Evolutionary conservation across 2,113 vertebrate species (phyloP), one percentile per base, ranked within the genome.

Genomic region (Orientallactaga bullata): DNA sequence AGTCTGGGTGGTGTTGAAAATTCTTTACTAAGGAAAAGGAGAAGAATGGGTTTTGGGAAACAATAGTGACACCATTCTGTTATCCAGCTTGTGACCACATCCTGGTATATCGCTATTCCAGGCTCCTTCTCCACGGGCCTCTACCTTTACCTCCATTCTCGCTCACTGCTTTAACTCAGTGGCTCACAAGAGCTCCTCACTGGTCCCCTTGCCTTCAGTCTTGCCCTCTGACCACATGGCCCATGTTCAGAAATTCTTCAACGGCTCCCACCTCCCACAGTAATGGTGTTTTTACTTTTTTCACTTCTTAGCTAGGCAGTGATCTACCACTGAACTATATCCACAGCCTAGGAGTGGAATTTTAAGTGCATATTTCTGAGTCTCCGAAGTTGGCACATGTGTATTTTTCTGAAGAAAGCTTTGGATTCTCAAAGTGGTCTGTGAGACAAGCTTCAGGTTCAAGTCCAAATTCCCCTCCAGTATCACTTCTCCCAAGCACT

Each of bases 401-500:
- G 60, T 23, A 39, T 88, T 95, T 88, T 85, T 81, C 82, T 72
- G 18, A 39, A 61, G 65, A n/a, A 26, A 68, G 2, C 42, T 88
- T 92, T 77, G 17, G 28, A 66, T 73, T 94, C 63, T 82, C 61
- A 42, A 82, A 78, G 63, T 15, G 21, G 23, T 60, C 76, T 79
- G 3, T 78, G 39, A 92, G 55, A 74, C 21, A 51, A 60, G n/a
- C 37, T 90, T 55, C 2, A 89, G 65, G 85, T 32, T 76, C 69
- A 60, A 60, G 20, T 63, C 65, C 65, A 90, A 92, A 90, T 95
- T 80, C 12, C 68, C 55, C 81, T 88, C 55, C 77, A 58, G 61
- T 13, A 63, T 78, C 35, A 84, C 20, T 58, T 81, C 69, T 89
- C 55, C 65, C 12, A 11, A 7, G 26, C 26, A 10, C n/a, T 4